These are phyloP conservation scores for Lacanobia wlatinum DNA, from an alignment of 2,888 invertebrate genomes.

Conservation along the genomic window DNA sequence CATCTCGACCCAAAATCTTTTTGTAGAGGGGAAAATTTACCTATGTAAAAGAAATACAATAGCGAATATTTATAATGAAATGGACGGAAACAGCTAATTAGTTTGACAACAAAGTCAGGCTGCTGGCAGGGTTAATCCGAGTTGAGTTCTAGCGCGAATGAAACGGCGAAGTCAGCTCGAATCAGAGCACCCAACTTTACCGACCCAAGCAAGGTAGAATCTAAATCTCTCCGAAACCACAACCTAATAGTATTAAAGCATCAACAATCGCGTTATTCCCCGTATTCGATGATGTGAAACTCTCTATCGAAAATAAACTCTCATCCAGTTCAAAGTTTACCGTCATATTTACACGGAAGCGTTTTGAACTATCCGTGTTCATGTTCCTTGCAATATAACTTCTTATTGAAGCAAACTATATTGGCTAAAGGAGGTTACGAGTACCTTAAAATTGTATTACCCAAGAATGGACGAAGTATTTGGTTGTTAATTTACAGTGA, in stretches of 20 bases:
- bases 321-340: constrained; percentile 42
- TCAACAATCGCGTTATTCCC: constrained; percentile 71
- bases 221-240: constrained; percentile 74
- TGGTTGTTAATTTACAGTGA: constrained; percentile 73
- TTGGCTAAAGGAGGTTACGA: constrained; percentile 10
- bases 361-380: constrained; percentile 23
- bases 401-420: constrained; percentile 21
- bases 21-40: constrained; percentile 30
- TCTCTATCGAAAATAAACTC: constrained; percentile 48
- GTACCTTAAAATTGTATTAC: constrained; percentile 26
- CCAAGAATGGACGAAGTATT: constrained; percentile 55
- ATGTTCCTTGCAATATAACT: constrained; percentile 22
- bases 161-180: constrained; percentile 66
- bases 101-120: constrained; percentile 69
- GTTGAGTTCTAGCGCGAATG: constrained; percentile 69
- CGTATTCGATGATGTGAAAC: constrained; percentile 56
- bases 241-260: constrained; percentile 74
- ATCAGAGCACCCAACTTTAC: constrained; percentile 71
- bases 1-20: constrained; percentile 55
- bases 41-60: constrained; percentile 55
- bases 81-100: constrained; percentile 66
- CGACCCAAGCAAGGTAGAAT: constrained; percentile 71
- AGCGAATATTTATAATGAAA: constrained; percentile 51
- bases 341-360: constrained; percentile 41
- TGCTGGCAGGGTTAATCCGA: constrained; percentile 75